These are phyloP conservation scores for Brachionus angularis DNA, from an alignment of 1,140 invertebrate genomes.

Conservation along the genomic window DNA sequence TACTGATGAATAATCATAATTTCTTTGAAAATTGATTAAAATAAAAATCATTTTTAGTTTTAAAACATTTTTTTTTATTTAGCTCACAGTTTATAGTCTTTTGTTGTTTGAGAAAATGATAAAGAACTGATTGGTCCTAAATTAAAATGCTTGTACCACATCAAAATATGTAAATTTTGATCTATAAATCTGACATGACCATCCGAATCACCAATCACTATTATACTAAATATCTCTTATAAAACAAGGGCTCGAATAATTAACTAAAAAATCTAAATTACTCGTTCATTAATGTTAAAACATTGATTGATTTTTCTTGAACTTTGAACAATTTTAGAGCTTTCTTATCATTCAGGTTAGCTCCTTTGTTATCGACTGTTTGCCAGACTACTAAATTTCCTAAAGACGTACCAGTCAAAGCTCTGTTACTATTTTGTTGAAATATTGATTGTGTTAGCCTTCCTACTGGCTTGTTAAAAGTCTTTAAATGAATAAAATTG, in stretches of 20 bases:
- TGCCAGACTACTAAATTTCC: slow-evolving; percentile 58
- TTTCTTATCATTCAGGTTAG: slow-evolving; percentile 50
- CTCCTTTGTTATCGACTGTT: background rate
- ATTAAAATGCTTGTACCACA: slow-evolving; percentile 51
- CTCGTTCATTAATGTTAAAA: slow-evolving; percentile 54
- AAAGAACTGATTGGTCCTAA: slow-evolving; percentile 44
- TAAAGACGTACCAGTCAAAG: slow-evolving; percentile 55
- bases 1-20: background rate
- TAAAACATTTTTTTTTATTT: background rate
- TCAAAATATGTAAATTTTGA: slow-evolving; percentile 55
- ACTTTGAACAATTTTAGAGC: slow-evolving; percentile 56
- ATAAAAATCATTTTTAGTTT: slow-evolving; percentile 1
- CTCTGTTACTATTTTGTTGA: slow-evolving; percentile 50
- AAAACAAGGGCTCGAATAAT: slow-evolving; percentile 35
- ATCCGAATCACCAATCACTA: slow-evolving; percentile 56
- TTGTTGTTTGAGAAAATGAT: slow-evolving; percentile 43
- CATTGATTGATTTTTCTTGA: slow-evolving; percentile 56
- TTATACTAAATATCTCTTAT: slow-evolving; percentile 50
- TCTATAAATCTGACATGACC: slow-evolving; percentile 59
- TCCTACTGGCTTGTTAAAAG: slow-evolving; percentile 58
- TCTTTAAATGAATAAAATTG: slow-evolving; percentile 45
- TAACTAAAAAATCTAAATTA: slow-evolving; percentile 43
- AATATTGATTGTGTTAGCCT: slow-evolving; percentile 57
- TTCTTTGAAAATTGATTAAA: background rate
- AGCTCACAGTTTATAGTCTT: slow-evolving; percentile 15